Base-by-base conservation (phyloP, 2,113 vertebrate species). In the Myrmecophaga tridactyla region DNA sequence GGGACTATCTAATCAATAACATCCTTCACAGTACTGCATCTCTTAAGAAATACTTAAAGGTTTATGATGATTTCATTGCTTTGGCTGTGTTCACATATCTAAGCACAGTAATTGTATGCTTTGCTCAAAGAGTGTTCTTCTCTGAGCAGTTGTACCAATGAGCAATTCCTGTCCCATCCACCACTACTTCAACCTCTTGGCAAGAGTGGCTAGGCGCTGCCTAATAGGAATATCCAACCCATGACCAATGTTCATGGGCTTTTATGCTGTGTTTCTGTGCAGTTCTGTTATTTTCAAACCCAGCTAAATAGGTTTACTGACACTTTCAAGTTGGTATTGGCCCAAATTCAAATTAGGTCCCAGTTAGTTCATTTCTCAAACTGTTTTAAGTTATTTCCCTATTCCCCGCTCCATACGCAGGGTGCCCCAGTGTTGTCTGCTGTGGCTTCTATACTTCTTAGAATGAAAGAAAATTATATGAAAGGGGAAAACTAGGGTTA, bases 321-420 rank as follows among this genome's bases (percentile, higher is more conserved):
- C 18, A 78, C 17, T 8, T 75, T 85, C 13, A 76, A 48, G 4
- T 12, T 75, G 3, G 1, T 46, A 75, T 75, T 78, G 2, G 1
- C n/a, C 90, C 81, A 84, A 84, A 63, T 80, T 96, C 58, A 93
- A 84, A 90, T 6, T 62, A 63, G 18, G 41, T 89, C 77, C 25
- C 6, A 69, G 0, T 43, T 43, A 77, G 41, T 36, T 7, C 46
- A 85, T 89, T 80, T 94, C 2, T 46, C 29, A 62, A 78, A 82
- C 6, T 6, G 9, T 92, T 69, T 51, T 41, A 41, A 56, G 3
- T n/a, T 78, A 39, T 43, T 88, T 1, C 7, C 18, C 20, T 90
- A 2, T 88, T 1, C 14, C 18, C 20, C 83, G 1, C 25, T 21
- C 3, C 7, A 1, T 77, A 67, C 34, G 10, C 4, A 51, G 27